Evolutionary conservation across 2,113 vertebrate genomes (phyloP).

Genomic region (Orycteropus afer): DNA sequence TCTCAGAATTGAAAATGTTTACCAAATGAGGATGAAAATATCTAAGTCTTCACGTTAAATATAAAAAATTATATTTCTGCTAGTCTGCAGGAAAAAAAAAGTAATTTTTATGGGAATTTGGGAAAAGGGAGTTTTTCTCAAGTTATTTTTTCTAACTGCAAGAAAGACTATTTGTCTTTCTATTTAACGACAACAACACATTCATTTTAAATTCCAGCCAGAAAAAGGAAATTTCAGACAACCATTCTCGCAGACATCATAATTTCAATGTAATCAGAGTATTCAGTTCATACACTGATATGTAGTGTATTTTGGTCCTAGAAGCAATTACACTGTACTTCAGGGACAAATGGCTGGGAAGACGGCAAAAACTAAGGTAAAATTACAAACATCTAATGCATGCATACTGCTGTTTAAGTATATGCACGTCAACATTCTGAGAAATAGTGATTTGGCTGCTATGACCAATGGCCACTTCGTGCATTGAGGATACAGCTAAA

Average conservation of each 20-base stretch:
- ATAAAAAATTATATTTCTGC: neutral
- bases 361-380: slow-evolving; percentile 52
- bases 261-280: slow-evolving; percentile 56
- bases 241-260: slow-evolving; percentile 58
- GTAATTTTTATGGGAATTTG: slow-evolving; percentile 40
- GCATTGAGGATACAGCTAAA: neutral
- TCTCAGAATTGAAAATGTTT: slow-evolving; percentile 41
- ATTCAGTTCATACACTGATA: slow-evolving; percentile 62
- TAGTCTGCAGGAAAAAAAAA: slow-evolving; percentile 54
- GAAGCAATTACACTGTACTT: slow-evolving; percentile 46
- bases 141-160: slow-evolving; percentile 35
- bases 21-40: neutral
- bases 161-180: neutral
- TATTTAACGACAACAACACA: neutral
- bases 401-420: too few relatives aligned
- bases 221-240: slow-evolving; percentile 69
- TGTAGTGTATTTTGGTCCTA: slow-evolving; percentile 62
- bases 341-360: slow-evolving; percentile 64
- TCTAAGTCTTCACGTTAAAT: neutral
- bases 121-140: slow-evolving; percentile 29
- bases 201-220: slow-evolving; percentile 62
- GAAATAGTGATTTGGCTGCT: neutral
- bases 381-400: neutral
- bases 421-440: neutral
- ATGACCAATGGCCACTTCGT: too few relatives aligned